Conservation (phyloP, 2,797 vertebrate species). For the Gymnoscopelus braueri region DNA sequence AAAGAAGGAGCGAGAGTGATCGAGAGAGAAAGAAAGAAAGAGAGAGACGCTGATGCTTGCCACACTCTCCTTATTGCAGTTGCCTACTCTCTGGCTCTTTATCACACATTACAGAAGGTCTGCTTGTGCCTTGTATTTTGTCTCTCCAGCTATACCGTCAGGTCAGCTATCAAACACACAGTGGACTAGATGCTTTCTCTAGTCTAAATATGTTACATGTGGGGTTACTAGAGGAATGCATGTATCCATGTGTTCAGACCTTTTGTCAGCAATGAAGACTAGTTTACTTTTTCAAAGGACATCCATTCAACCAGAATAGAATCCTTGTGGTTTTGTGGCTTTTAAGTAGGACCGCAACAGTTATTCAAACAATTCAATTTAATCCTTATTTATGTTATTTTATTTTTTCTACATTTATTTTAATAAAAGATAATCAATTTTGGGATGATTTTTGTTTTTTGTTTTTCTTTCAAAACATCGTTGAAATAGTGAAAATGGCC, state of each 20-base stretch:
- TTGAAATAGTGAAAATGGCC: no score
- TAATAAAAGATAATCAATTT: no score
- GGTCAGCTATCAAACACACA: no score
- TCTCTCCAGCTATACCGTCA: background rate
- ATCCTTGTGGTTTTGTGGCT: background rate
- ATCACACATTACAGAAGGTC: slow-evolving; percentile 67
- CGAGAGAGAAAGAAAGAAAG: slow-evolving; percentile 37
- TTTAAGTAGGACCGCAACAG: no score
- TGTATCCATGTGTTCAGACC: slow-evolving; percentile 14
- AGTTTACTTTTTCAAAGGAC: no score
- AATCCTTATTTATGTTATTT: no score
- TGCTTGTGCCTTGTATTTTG: slow-evolving; percentile 53
- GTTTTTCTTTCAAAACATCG: no score
- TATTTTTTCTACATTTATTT: no score
- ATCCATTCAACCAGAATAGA: background rate
- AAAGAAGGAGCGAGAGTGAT: slow-evolving; percentile 45
- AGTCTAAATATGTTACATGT: slow-evolving; percentile 24
- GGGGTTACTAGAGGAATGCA: slow-evolving; percentile 26
- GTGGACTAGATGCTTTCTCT: slow-evolving; percentile 18
- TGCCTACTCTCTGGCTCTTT: slow-evolving; percentile 65
- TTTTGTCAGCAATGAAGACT: no score
- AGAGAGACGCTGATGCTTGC: slow-evolving; percentile 77
- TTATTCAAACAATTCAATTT: no score
- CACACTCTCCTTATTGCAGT: slow-evolving; percentile 72
- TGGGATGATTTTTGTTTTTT: no score